phyloP scores from a whole-genome alignment of 2,888 invertebrate genomes.

The Anticlea derivata region DNA sequence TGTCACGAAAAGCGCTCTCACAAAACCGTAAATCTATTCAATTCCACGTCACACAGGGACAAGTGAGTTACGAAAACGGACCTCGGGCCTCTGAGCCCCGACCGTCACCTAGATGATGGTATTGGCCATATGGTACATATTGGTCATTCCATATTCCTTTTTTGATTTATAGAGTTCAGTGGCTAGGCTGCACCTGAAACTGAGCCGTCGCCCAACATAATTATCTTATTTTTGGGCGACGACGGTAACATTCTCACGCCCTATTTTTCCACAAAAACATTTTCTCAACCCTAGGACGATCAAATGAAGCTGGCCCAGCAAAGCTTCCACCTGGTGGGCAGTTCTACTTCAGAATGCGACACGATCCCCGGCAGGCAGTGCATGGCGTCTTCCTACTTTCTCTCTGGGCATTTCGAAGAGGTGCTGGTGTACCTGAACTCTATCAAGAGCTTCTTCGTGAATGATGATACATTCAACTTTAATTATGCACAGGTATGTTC shows the following conservation, averaged over 20 bases:
- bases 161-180: too few species aligned
- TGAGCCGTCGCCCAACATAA: too few species aligned
- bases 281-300: conserved; percentile 87
- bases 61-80: too few species aligned
- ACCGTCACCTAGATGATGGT: too few species aligned
- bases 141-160: too few species aligned
- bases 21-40: too few species aligned
- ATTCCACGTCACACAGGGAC: too few species aligned
- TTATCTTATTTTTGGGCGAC: too few species aligned
- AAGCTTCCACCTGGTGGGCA: conserved; percentile 97
- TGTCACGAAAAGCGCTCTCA: too few species aligned
- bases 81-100: too few species aligned
- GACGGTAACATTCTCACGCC: neutral
- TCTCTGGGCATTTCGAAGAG: conserved; percentile 97
- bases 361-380: conserved; percentile 98
- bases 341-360: conserved; percentile 98
- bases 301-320: conserved; percentile 97
- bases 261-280: neutral
- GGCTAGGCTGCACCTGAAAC: too few species aligned
- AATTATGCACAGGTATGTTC: conserved; percentile 89
- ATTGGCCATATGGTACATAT: too few species aligned
- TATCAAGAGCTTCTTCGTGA: conserved; percentile 97
- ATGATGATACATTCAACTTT: conserved; percentile 94
- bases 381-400: conserved; percentile 98
- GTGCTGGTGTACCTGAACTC: conserved; percentile 98